phyloP scores from a whole-genome alignment of 1,140 invertebrate genomes.

The Octopus sinensis region DNA sequence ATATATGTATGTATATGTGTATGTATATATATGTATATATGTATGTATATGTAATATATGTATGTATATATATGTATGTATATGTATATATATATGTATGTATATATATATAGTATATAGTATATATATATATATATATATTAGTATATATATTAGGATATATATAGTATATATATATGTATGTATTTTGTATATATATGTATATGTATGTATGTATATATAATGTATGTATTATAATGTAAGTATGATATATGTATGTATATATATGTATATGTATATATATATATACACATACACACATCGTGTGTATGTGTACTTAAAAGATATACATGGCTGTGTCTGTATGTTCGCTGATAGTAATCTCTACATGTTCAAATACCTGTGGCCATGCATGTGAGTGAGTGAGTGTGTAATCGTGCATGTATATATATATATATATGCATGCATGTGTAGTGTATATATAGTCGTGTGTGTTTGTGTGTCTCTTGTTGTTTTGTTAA shows the following conservation, averaged over 20 bases:
- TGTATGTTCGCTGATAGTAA: neutral
- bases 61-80: no score
- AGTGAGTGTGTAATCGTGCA: neutral
- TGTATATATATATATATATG: neutral
- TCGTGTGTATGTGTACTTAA: neutral
- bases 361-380: neutral
- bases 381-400: neutral
- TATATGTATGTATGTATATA: no score
- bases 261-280: neutral
- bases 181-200: no score
- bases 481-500: neutral
- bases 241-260: neutral
- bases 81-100: no score
- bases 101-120: no score
- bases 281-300: neutral
- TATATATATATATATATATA: no score
- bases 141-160: no score
- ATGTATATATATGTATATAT: no score
- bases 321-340: neutral
- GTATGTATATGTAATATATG: no score
- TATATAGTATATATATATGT: no score
- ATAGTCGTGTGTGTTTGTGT: neutral
- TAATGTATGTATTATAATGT: no score
- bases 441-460: neutral
- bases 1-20: no score